Evolutionary conservation across 2,797 vertebrate genomes (phyloP).

Genomic region (Todus mexicanus): DNA sequence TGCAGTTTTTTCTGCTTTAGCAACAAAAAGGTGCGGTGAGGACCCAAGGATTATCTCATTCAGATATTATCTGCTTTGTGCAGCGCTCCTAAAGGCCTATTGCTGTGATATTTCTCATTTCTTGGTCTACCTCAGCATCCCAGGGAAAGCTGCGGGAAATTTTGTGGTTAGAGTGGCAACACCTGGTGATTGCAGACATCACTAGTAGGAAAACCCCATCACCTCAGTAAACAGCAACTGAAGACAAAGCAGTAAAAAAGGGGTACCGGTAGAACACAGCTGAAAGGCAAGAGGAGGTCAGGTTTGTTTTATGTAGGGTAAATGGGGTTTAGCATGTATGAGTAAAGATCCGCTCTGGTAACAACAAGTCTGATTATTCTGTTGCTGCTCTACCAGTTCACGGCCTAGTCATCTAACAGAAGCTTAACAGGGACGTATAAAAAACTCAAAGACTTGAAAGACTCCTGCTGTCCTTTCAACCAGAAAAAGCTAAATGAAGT

Average conservation of each 20-base stretch:
- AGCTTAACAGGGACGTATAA: background rate
- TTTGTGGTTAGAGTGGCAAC: background rate
- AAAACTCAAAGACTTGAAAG: background rate
- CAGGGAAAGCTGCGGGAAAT: background rate
- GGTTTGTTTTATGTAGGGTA: background rate
- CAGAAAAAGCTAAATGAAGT: constrained; percentile 42
- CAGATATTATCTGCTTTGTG: background rate
- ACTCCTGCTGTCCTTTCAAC: constrained; percentile 33
- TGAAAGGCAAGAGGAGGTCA: background rate
- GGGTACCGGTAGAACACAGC: background rate
- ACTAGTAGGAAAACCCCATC: background rate
- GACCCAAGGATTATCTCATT: background rate
- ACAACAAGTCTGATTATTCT: background rate
- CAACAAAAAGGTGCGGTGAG: background rate
- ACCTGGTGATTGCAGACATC: background rate
- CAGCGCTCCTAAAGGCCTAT: background rate
- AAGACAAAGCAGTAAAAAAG: background rate
- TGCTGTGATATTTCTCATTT: background rate
- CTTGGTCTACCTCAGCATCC: background rate
- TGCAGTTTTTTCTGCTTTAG: background rate
- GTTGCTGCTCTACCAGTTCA: background rate
- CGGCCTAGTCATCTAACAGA: background rate
- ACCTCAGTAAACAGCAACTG: background rate
- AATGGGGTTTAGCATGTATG: background rate
- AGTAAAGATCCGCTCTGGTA: background rate